Conservation (phyloP, 37 sponge, comb jelly and placozoan genomes). For the Agelas oroides region DNA sequence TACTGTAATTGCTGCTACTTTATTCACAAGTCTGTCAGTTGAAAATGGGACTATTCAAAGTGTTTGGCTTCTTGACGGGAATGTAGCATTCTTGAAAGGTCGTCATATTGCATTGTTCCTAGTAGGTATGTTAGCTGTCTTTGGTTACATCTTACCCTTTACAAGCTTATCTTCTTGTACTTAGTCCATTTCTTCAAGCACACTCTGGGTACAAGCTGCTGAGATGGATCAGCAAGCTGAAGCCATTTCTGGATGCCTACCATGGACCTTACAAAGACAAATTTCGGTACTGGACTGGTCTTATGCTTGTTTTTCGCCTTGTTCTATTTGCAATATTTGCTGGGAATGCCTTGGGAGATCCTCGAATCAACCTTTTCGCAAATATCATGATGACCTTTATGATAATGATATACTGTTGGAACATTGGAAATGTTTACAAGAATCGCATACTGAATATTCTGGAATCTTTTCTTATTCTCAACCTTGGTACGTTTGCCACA, state of each 20-base stretch:
- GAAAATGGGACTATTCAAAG: too few species aligned
- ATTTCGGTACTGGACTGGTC: conserved; percentile 14
- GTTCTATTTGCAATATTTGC: neutral
- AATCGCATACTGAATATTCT: too few species aligned
- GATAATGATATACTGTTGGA: too few species aligned
- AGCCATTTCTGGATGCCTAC: conserved; percentile 1
- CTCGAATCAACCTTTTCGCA: too few species aligned
- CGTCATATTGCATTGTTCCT: neutral
- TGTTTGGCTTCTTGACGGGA: neutral
- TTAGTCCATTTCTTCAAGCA: neutral
- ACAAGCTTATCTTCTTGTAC: neutral
- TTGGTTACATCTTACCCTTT: neutral
- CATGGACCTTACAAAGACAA: conserved; percentile 14
- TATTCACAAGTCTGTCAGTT: too few species aligned
- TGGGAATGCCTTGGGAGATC: too few species aligned
- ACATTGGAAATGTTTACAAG: too few species aligned
- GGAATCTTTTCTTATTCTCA: too few species aligned
- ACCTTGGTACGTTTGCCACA: too few species aligned
- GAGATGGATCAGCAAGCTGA: conserved; percentile 1
- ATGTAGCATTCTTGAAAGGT: neutral
- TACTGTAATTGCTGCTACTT: neutral
- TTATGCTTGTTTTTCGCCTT: neutral
- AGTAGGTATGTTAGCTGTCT: neutral
- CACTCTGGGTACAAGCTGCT: neutral
- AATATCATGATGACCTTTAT: too few species aligned